Evolutionary conservation across 2,888 invertebrate species (phyloP).

Genomic region (Magallana nippona): DNA sequence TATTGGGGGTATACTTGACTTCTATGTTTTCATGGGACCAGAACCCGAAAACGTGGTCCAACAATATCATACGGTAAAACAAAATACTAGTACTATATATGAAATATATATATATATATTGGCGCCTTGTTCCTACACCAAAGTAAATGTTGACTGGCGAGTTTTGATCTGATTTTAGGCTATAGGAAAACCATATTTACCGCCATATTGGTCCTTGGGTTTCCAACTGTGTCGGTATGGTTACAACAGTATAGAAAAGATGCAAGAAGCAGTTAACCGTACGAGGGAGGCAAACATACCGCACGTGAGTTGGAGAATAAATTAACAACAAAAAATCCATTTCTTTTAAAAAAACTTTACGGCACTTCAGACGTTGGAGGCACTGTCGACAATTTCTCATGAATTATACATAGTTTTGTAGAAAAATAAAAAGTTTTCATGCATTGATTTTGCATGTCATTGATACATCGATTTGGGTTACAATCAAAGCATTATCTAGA

Average conservation of each 20-base stretch:
- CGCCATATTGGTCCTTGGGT: slow-evolving; percentile 93
- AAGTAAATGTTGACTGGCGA: no score
- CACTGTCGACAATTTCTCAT: no score
- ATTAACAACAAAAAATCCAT: not conserved
- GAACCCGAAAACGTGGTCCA: slow-evolving; percentile 83
- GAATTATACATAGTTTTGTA: no score
- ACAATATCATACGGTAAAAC: slow-evolving; percentile 75
- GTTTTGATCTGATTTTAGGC: slow-evolving; percentile 57
- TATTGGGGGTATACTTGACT: slow-evolving; percentile 90
- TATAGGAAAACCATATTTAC: slow-evolving; percentile 89
- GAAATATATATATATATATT: no score
- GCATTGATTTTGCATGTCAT: no score
- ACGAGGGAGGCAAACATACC: slow-evolving; percentile 75
- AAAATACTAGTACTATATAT: not conserved
- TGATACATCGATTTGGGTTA: no score
- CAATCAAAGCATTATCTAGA: no score
- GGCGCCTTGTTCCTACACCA: no score
- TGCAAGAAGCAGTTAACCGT: slow-evolving; percentile 73
- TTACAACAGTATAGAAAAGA: slow-evolving; percentile 72
- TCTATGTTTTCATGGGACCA: slow-evolving; percentile 89
- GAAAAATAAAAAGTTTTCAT: no score
- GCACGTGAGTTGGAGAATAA: slow-evolving; percentile 61
- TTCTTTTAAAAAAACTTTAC: no score
- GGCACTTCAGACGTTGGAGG: no score
- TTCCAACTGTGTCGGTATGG: slow-evolving; percentile 90